Conservation (phyloP, 2,888 invertebrate genomes). For the Metopia argyrocephala region DNA sequence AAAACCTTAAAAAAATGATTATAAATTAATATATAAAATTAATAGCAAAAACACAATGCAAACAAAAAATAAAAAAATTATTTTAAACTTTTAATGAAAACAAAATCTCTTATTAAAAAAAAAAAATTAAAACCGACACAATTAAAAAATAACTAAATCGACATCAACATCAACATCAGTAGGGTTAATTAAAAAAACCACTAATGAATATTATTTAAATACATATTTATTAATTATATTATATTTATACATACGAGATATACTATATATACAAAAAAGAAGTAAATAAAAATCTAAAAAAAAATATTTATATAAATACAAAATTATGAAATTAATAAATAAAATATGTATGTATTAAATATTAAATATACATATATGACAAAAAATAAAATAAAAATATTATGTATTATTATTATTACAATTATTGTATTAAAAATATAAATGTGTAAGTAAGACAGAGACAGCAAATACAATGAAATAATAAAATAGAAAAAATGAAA, state of each 20-base stretch:
- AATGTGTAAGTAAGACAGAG: constrained; percentile 57
- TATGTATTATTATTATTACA: constrained; percentile 44
- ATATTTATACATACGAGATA: constrained; percentile 45
- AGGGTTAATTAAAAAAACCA: constrained; percentile 62
- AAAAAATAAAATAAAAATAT: constrained; percentile 9
- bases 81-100: constrained; percentile 3
- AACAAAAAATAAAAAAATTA: constrained; percentile 27
- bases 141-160: background rate
- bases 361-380: constrained; percentile 30
- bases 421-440: constrained; percentile 59
- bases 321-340: constrained; percentile 52
- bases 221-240: constrained; percentile 62
- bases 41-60: constrained; percentile 48
- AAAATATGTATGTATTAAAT: constrained; percentile 23
- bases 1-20: constrained; percentile 36
- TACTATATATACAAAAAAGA: background rate
- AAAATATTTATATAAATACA: constrained; percentile 13
- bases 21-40: constrained; percentile 57
- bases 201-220: constrained; percentile 63
- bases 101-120: background rate
- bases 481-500: constrained; percentile 8
- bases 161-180: constrained; percentile 21
- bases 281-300: background rate
- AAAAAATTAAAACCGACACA: constrained; percentile 9
- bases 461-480: constrained; percentile 26